phyloP scores from a whole-genome alignment of 1,140 invertebrate genomes.

The Ips nitidus region DNA sequence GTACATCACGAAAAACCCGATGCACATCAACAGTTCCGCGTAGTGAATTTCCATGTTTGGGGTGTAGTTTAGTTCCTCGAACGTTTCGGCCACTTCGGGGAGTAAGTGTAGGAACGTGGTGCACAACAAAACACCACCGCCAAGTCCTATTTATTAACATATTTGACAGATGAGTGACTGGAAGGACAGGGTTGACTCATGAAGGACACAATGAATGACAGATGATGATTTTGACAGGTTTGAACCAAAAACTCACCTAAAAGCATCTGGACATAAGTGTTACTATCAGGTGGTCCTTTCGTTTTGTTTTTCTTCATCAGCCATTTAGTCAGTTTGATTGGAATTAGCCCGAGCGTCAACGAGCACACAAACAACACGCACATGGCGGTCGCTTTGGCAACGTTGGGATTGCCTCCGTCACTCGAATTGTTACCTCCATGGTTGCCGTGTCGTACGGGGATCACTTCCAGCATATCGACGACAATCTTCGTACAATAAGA shows the following conservation, averaged over 20 bases:
- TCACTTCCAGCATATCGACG: constrained; percentile 8
- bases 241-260: constrained; percentile 48
- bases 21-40: constrained; percentile 70
- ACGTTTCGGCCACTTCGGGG: constrained; percentile 79
- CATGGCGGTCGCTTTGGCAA: constrained; percentile 74
- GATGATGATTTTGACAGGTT: no score
- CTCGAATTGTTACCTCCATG: neutral
- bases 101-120: constrained; percentile 89
- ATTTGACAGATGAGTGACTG: no score
- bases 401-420: constrained; percentile 24
- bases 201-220: no score
- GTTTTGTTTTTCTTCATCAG: constrained; percentile 57
- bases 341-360: constrained; percentile 67
- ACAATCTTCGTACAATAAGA: neutral
- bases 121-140: constrained; percentile 86
- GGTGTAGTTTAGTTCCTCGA: constrained; percentile 60
- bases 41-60: constrained; percentile 63
- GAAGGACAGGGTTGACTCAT: no score
- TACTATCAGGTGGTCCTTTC: constrained; percentile 49
- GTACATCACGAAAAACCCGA: constrained; percentile 84
- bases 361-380: constrained; percentile 67
- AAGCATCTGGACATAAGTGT: constrained; percentile 59
- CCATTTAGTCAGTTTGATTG: constrained; percentile 65
- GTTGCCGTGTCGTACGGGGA: constrained; percentile 1
- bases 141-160: constrained; percentile 63